Base-by-base conservation (phyloP, 2,888 invertebrate species). In the Sinhomidia bicolor region DNA sequence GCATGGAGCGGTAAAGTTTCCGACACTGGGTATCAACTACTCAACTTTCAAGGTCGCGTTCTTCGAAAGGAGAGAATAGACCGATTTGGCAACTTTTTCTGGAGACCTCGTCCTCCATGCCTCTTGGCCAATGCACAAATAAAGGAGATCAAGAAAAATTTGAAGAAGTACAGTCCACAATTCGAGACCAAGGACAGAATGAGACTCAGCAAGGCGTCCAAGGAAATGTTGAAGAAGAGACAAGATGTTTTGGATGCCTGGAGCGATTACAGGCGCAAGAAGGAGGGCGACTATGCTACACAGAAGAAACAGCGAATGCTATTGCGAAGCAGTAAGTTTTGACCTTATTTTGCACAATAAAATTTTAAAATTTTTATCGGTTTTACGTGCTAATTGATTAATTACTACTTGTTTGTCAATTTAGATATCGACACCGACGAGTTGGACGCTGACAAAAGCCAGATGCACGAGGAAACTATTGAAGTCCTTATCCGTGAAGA, bases 101-200 rank as follows among this genome's bases (percentile, higher is more conserved):
- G 99, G 99, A 95, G 99, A 91, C 99, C 99, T 26, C 95, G 99
- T 60, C 99, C 99, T 0, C 96, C 97, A 0, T 96, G 98, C 41
- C 95, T 98, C 41, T 95, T 99, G 1, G 94, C 96, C 0, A 96
- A 96, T 74, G 96, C 97, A 74, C 97, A 98, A 93, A 96, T 98
- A 93, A 97, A 98, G 94, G 98, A 99, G 54, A 97, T 99, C 91
- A 98, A 97, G 94, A 99, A 99, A 95, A 99, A 97, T 94, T 95
- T 99, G 93, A 99, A 99, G 95, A 98, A 98, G 93, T 99, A 98
- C 95, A 98, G 98, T 93, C 96, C 97, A 32, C 96, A 97, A 94
- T 99, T 99, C 94, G 99, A 99, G 94, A 96, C 97, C 93, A 98
- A 99, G 94, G 99, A 99, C 94, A 96, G 97, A 89, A 96, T 98